Conservation (phyloP, 2,888 invertebrate species). For the Leptopilina syphax region DNA sequence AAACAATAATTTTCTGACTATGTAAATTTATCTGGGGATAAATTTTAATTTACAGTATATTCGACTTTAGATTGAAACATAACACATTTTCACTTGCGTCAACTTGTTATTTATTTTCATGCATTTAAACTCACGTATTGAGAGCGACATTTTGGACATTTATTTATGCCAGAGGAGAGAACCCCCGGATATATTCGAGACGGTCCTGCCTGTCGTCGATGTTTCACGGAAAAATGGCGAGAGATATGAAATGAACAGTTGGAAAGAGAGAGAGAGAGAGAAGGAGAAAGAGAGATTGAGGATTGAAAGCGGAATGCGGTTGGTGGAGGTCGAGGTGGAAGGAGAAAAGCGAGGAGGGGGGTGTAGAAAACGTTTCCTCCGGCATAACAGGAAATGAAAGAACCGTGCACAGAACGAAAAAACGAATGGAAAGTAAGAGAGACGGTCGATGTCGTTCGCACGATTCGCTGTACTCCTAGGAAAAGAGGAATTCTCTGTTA, state of each 20-base stretch:
- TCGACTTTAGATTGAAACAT: neutral
- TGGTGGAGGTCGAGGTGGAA: constrained; percentile 33
- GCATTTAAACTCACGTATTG: constrained; percentile 27
- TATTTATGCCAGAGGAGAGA: constrained; percentile 17
- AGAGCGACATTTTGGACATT: constrained; percentile 30
- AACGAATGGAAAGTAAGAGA: constrained; percentile 45
- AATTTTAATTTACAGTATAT: neutral
- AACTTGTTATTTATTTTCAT: constrained; percentile 27
- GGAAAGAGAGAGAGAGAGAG: constrained; percentile 43
- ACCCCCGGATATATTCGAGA: constrained; percentile 35
- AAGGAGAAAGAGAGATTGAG: constrained; percentile 50
- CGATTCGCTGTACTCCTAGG: constrained; percentile 36
- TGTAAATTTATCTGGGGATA: neutral
- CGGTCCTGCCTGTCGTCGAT: constrained; percentile 35
- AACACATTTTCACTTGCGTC: neutral
- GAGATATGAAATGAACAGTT: constrained; percentile 38
- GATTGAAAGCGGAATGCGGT: constrained; percentile 54
- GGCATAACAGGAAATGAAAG: constrained; percentile 53
- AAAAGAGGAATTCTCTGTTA: constrained; percentile 11
- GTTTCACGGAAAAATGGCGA: constrained; percentile 34
- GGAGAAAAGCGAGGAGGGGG: neutral
- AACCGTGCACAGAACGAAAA: constrained; percentile 54
- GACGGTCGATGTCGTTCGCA: constrained; percentile 40
- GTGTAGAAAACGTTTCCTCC: constrained; percentile 35
- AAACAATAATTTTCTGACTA: neutral